A percentile compares a stretch with the other conserved stretches of the same genome.
Evolutionary conservation across 2,888 invertebrate species (phyloP).

Genomic region (Muschampia plurimacula): DNA sequence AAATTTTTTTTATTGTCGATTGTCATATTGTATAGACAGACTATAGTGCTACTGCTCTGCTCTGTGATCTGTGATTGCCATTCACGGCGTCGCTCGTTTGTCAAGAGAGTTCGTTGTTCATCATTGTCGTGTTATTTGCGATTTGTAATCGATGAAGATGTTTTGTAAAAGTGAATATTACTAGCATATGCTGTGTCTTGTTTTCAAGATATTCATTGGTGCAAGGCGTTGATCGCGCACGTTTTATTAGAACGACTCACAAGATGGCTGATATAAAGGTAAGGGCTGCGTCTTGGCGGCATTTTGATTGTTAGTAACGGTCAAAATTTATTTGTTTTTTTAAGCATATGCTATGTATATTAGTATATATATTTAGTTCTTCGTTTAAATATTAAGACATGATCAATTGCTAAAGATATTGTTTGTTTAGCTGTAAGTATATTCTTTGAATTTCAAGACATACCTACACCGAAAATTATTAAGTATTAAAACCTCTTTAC

Average conservation of each 20-base stretch:
- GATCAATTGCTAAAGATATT: background rate
- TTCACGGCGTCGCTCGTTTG: slow-evolving; percentile 66
- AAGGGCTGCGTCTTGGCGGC: slow-evolving; percentile 73
- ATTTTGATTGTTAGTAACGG: slow-evolving; percentile 77
- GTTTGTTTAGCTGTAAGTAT: background rate
- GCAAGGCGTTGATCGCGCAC: slow-evolving; percentile 72
- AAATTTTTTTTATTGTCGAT: slow-evolving; percentile 50
- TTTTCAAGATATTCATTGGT: slow-evolving; percentile 58
- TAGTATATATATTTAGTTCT: background rate
- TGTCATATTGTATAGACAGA: no score
- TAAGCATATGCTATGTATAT: background rate
- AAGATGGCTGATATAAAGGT: slow-evolving; percentile 86
- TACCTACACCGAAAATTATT: background rate
- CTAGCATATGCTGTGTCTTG: slow-evolving; percentile 59
- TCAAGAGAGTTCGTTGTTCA: slow-evolving; percentile 62
- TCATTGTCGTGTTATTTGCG: slow-evolving; percentile 57
- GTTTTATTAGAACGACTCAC: slow-evolving; percentile 62
- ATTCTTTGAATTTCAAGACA: background rate
- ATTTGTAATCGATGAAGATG: slow-evolving; percentile 64
- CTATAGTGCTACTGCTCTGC: no score
- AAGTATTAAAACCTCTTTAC: background rate
- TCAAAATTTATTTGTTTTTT: slow-evolving; percentile 59
- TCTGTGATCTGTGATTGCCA: no score
- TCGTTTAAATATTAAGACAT: background rate
- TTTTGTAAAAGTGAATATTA: slow-evolving; percentile 58